Evolutionary conservation across 2,888 invertebrate genomes (phyloP).

Genomic region (Ichneumoninae sp.): DNA sequence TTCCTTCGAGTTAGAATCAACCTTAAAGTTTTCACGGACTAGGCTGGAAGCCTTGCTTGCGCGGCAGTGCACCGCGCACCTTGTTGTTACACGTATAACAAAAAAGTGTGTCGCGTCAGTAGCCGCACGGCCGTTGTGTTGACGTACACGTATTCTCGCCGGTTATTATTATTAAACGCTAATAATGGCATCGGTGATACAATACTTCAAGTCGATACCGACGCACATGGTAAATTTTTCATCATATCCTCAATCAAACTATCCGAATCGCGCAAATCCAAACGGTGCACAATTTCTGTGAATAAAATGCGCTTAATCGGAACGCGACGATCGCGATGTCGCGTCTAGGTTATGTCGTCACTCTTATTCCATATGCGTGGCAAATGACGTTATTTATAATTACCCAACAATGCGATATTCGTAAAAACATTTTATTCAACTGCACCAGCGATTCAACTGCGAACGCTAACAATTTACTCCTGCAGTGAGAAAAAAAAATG

Average conservation of each 20-base stretch:
- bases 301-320: not conserved
- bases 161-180: conserved; percentile 34
- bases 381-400: not conserved
- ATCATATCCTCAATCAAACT: not conserved
- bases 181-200: conserved; percentile 77
- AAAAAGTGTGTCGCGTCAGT: conserved; percentile 4
- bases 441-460: not conserved
- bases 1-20: not conserved
- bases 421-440: not conserved
- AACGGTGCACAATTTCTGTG: not conserved
- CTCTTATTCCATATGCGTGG: conserved; percentile 41
- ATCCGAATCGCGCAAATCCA: not conserved
- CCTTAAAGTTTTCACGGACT: not conserved
- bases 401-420: not conserved
- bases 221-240: conserved; percentile 78
- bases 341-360: conserved; percentile 61
- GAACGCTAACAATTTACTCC: not conserved
- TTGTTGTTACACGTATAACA: conserved; percentile 24
- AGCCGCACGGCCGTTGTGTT: conserved; percentile 41
- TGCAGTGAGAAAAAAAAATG: not conserved
- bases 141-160: conserved; percentile 41
- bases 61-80: conserved; percentile 29
- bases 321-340: not conserved
- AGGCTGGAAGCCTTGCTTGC: not conserved
- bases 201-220: conserved; percentile 80